Evolutionary conservation across 2,888 invertebrate species (phyloP).

Genomic region (Plebejus argus): DNA sequence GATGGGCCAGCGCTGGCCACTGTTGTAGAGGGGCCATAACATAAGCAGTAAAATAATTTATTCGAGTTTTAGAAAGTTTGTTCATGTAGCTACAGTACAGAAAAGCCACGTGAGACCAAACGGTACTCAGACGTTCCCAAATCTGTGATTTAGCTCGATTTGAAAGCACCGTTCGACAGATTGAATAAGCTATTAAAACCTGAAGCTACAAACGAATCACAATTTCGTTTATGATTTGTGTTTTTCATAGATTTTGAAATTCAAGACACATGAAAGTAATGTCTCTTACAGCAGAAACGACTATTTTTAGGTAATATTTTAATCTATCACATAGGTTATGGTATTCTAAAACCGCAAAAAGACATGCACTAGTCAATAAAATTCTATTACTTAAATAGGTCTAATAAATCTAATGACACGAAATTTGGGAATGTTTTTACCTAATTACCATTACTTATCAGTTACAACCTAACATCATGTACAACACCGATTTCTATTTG

Average conservation of each 20-base stretch:
- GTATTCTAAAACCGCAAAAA: conserved; percentile 56
- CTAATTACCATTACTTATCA: conserved; percentile 50
- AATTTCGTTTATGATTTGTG: background rate
- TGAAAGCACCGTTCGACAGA: background rate
- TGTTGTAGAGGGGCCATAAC: too few species aligned
- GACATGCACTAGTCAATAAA: conserved; percentile 59
- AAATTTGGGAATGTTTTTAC: conserved; percentile 57
- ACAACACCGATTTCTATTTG: conserved; percentile 76
- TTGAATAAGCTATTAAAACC: background rate
- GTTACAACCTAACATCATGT: conserved; percentile 68
- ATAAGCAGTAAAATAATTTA: background rate
- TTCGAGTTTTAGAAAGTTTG: background rate
- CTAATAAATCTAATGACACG: conserved; percentile 52
- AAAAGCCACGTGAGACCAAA: background rate
- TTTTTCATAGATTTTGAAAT: conserved; percentile 3
- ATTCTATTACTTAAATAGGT: conserved; percentile 47
- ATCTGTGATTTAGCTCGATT: background rate
- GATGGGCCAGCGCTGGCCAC: too few species aligned
- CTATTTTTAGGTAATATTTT: conserved; percentile 23
- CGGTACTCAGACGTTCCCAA: background rate
- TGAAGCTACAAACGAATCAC: background rate
- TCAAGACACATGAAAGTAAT: conserved; percentile 18
- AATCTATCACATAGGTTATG: conserved; percentile 41
- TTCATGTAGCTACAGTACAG: background rate
- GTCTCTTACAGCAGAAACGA: conserved; percentile 31